These are phyloP conservation scores for Tribolium madens DNA, from an alignment of 1,140 invertebrate genomes.

Conservation along the genomic window DNA sequence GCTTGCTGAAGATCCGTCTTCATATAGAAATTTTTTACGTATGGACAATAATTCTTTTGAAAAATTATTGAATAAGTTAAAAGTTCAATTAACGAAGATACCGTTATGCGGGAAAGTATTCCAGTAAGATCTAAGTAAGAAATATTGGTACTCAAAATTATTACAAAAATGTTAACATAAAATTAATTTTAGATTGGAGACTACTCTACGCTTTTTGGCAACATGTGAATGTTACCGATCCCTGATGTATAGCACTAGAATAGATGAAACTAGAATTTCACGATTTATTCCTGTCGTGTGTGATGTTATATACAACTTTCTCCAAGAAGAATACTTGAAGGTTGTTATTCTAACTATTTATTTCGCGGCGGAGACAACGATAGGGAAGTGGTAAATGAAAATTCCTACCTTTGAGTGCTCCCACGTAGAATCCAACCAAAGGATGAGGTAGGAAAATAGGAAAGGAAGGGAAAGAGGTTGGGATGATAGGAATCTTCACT, in stretches of 20 bases:
- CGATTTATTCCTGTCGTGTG: constrained; percentile 8
- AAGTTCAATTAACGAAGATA: constrained; percentile 17
- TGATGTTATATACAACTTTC: background rate
- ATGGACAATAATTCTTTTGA: constrained; percentile 44
- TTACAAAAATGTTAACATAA: background rate
- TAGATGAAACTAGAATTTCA: constrained; percentile 28
- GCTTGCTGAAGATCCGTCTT: constrained; percentile 36
- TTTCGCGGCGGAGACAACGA: too few species aligned
- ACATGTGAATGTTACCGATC: background rate
- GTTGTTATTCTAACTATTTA: too few species aligned
- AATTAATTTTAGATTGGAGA: constrained; percentile 30
- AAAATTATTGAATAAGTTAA: constrained; percentile 34
- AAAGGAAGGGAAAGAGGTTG: too few species aligned
- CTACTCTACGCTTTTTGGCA: constrained; percentile 14
- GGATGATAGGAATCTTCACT: too few species aligned
- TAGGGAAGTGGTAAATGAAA: too few species aligned
- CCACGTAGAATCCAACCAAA: too few species aligned
- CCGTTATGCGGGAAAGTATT: constrained; percentile 10
- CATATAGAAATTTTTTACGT: constrained; percentile 48
- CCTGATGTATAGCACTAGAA: constrained; percentile 24
- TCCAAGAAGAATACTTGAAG: constrained; percentile 16
- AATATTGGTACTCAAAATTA: background rate
- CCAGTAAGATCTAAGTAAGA: constrained; percentile 6
- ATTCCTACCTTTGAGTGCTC: too few species aligned
- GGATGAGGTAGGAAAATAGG: too few species aligned